Evolutionary conservation across 2,888 invertebrate species (phyloP).

Genomic region (Tupiocoris notatus): DNA sequence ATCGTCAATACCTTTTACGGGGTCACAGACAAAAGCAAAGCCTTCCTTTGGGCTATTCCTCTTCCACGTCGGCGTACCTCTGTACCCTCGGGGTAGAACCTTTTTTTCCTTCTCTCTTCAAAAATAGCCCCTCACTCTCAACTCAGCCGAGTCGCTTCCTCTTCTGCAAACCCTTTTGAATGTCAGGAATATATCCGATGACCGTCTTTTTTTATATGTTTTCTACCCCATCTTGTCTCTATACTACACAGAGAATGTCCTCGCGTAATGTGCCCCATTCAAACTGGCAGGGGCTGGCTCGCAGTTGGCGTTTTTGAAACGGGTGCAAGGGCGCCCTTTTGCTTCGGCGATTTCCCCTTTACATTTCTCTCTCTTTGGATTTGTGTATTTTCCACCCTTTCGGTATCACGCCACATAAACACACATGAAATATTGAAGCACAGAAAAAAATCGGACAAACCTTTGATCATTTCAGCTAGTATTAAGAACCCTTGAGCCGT

Average conservation of each 20-base stretch:
- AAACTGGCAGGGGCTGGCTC: neutral
- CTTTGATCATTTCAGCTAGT: neutral
- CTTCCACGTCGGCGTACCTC: neutral
- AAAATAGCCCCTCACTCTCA: neutral
- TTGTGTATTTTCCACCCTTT: neutral
- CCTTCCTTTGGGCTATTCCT: neutral
- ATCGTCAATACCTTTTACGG: conserved; percentile 42
- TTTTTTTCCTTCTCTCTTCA: neutral
- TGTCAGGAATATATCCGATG: neutral
- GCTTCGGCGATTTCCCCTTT: neutral
- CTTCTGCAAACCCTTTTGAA: neutral
- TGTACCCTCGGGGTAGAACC: neutral
- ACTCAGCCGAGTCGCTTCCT: neutral
- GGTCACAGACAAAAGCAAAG: conserved; percentile 31
- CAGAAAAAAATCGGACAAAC: neutral
- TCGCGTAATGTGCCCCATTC: neutral
- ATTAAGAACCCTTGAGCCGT: neutral
- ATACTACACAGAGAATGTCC: neutral
- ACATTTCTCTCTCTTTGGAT: neutral
- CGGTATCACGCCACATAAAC: neutral
- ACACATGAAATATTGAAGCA: neutral
- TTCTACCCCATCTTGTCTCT: neutral
- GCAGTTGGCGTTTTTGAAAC: neutral
- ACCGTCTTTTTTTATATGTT: neutral
- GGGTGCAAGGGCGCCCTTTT: neutral